Evolutionary conservation across 2,113 vertebrate genomes (phyloP), one percentile per base, ranked within the genome.

Genomic region (Paedocypris sp.): DNA sequence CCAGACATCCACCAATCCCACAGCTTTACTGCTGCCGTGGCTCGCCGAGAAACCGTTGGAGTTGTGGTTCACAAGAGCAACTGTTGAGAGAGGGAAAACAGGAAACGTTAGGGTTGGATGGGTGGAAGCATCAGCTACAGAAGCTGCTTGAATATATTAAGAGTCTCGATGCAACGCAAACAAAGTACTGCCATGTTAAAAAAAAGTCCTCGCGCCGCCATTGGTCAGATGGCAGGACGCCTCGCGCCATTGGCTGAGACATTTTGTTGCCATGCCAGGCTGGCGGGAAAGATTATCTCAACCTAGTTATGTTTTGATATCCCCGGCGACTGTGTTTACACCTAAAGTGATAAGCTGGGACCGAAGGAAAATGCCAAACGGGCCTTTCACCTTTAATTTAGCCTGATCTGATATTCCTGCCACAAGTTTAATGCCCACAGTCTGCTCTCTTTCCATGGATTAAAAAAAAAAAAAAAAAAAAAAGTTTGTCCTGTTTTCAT

Each of bases 61-160:
- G n/a, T 39, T 8, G 1, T 32, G 70, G 61, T 67, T 79, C 72
- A 79, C 78, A 19, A 79, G 73, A 32, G 79, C 72, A 33, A 72
- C 84, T 86, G 77, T 56, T 66, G 23, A 35, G 0, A 3, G 66
- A 57, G 46, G 59, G 51, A 59, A 5, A 50, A 68, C n/a, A 31
- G 3, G 23, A 54, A 74, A 5, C 6, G 15, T 54, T 9, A 51
- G 19, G 1, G 16, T 19, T 5, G 5, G 25, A 20, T 18, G 6
- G 19, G 12, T 6, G 11, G 33, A 39, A 25, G 2, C 12, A n/a
- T 19, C 9, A 20, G n/a, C n/a, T n/a, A n/a, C n/a, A n/a, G n/a
- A n/a, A n/a, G n/a, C n/a, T n/a, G n/a, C n/a, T n/a, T n/a, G n/a
- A n/a, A n/a, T n/a, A n/a, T n/a, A n/a, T n/a, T n/a, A n/a, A n/a